A percentile compares a stretch with the other conserved stretches of the same genome.
Evolutionary conservation across 30 jellyfish, hydroid and myxozoan species (phyloP).

Genomic region (Catostylus mosaicus): DNA sequence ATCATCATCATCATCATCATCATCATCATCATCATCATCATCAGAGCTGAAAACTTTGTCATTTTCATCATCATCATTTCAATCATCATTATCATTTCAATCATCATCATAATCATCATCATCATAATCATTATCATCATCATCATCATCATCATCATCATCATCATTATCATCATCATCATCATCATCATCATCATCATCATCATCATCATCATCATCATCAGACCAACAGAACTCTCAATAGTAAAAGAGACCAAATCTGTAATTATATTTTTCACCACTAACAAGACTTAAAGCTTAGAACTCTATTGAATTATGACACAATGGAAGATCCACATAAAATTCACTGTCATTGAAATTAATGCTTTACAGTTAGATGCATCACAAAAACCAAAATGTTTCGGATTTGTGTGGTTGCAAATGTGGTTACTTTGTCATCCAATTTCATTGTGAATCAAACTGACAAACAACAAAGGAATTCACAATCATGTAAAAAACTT

Average conservation of each 20-base stretch:
- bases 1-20: conserved; percentile 27
- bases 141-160: conserved; percentile 64
- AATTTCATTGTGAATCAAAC: neutral
- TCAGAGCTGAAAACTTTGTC: neutral
- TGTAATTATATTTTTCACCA: too few species aligned
- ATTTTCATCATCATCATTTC: conserved; percentile 23
- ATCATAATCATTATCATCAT: conserved; percentile 52
- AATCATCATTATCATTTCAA: conserved; percentile 53
- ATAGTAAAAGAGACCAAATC: neutral
- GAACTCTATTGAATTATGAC: too few species aligned
- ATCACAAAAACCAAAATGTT: neutral
- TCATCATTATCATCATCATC: conserved; percentile 53
- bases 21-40: conserved; percentile 17
- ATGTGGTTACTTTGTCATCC: neutral
- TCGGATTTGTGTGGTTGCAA: neutral
- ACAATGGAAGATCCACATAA: too few species aligned
- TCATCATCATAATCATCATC: conserved; percentile 63
- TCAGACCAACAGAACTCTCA: neutral
- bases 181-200: conserved; percentile 65
- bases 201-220: conserved; percentile 64
- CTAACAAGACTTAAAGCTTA: too few species aligned
- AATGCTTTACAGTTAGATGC: too few species aligned
- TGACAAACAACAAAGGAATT: neutral
- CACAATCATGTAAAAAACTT: neutral
- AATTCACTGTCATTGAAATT: too few species aligned